Conservation (phyloP, 2,797 vertebrate genomes). For the Ammospiza maritima region DNA sequence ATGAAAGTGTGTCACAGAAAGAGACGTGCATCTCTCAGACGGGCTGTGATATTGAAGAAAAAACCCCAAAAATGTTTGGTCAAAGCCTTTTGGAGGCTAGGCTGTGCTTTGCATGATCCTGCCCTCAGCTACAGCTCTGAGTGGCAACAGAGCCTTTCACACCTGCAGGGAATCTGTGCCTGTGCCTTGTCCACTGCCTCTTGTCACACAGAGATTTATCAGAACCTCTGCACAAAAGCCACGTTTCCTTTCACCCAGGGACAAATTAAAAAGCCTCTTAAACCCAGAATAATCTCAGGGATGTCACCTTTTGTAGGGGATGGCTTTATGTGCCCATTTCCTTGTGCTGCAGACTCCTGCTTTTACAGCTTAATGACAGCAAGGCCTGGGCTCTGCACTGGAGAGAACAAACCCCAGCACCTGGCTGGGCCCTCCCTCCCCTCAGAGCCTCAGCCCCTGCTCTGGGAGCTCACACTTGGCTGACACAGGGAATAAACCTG, state of each 20-base stretch:
- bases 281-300: not conserved
- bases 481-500: not conserved
- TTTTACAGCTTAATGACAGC: not conserved
- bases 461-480: not conserved
- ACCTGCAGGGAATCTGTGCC: not conserved
- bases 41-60: not conserved
- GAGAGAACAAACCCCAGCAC: not conserved
- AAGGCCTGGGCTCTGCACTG: not conserved
- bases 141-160: not conserved
- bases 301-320: not conserved
- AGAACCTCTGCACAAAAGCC: not conserved
- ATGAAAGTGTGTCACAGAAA: fast-evolving
- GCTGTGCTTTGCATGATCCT: fast-evolving
- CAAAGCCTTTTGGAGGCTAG: not conserved
- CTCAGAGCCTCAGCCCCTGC: not conserved
- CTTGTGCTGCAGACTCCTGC: not conserved
- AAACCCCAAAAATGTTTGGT: not conserved
- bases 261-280: constrained; percentile 37
- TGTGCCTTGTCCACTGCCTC: fast-evolving
- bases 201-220: not conserved
- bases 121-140: not conserved
- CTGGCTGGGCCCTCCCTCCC: not conserved
- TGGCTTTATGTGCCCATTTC: not conserved
- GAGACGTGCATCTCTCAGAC: not conserved
- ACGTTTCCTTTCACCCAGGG: fast-evolving